phyloP scores from a whole-genome alignment of 2,113 vertebrate species.

The Centropus unirufus region DNA sequence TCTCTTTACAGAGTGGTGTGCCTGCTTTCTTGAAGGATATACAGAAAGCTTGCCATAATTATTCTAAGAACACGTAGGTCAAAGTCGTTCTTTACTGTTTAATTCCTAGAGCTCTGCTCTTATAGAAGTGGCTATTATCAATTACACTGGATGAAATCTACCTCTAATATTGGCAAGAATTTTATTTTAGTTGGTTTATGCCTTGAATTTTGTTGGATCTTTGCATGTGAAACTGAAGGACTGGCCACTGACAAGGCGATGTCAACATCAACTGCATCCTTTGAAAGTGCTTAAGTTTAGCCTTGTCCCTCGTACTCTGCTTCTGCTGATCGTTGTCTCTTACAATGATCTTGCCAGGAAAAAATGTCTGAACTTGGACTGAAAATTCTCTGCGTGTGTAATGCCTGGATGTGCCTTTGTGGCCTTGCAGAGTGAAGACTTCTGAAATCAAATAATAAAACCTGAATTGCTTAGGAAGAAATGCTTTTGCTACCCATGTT shows the following conservation, averaged over 20 bases:
- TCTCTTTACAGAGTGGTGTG: conserved; percentile 84
- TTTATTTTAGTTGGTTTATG: not conserved
- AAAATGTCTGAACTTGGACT: not conserved
- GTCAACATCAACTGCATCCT: not conserved
- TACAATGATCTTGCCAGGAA: not conserved
- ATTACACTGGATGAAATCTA: conserved; percentile 37
- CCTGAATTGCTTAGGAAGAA: not conserved
- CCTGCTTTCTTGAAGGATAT: conserved; percentile 87
- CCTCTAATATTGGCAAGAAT: conserved; percentile 7
- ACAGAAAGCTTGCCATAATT: conserved; percentile 84
- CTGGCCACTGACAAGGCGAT: not conserved
- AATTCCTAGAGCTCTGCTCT: conserved; percentile 6
- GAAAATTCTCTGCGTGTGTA: not conserved
- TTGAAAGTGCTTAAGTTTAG: not conserved
- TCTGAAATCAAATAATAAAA: not conserved
- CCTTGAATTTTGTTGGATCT: not conserved
- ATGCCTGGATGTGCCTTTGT: not conserved
- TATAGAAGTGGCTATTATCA: not conserved
- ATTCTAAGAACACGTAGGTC: conserved; percentile 64
- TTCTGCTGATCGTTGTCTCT: not conserved
- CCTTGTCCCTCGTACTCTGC: not conserved
- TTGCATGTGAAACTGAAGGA: not conserved
- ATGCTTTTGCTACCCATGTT: not conserved
- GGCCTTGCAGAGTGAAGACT: not conserved
- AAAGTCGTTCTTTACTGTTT: not conserved